Evolutionary conservation across 1,140 invertebrate genomes (phyloP).

Genomic region (Apocrypta bakeri): DNA sequence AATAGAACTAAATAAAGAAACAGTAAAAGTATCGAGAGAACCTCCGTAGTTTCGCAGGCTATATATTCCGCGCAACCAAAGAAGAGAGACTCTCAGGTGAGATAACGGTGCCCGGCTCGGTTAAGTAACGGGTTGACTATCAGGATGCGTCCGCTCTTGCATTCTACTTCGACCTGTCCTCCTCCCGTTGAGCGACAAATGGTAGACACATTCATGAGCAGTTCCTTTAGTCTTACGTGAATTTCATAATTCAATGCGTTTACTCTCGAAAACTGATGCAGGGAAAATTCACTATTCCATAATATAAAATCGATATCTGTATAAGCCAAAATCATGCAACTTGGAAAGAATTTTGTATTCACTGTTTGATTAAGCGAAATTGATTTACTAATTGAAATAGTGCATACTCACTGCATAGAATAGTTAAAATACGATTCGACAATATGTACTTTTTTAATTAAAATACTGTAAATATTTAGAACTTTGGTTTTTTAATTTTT

Average conservation of each 20-base stretch:
- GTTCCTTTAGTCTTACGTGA: background rate
- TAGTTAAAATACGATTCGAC: too few species aligned
- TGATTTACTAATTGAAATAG: too few species aligned
- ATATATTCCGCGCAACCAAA: background rate
- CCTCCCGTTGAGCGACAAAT: conserved; percentile 24
- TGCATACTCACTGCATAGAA: too few species aligned
- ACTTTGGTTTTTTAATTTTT: too few species aligned
- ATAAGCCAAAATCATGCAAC: too few species aligned
- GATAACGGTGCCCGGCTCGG: conserved; percentile 72
- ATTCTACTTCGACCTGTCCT: too few species aligned
- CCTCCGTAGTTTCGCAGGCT: background rate
- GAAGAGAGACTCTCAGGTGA: conserved; percentile 63
- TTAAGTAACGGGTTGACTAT: conserved; percentile 72
- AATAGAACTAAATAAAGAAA: background rate
- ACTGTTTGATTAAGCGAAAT: too few species aligned
- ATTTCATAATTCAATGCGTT: conserved; percentile 43
- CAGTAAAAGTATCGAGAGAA: background rate
- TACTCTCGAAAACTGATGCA: background rate
- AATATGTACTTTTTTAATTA: too few species aligned
- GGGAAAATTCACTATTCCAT: too few species aligned
- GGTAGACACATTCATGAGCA: background rate
- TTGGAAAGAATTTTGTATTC: too few species aligned
- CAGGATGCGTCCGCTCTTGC: conserved; percentile 47
- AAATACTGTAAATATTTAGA: too few species aligned
- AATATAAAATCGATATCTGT: background rate